Evolutionary conservation across 37 sponge, comb jelly and placozoan genomes (phyloP).

Genomic region (Amphimedon queenslandica): DNA sequence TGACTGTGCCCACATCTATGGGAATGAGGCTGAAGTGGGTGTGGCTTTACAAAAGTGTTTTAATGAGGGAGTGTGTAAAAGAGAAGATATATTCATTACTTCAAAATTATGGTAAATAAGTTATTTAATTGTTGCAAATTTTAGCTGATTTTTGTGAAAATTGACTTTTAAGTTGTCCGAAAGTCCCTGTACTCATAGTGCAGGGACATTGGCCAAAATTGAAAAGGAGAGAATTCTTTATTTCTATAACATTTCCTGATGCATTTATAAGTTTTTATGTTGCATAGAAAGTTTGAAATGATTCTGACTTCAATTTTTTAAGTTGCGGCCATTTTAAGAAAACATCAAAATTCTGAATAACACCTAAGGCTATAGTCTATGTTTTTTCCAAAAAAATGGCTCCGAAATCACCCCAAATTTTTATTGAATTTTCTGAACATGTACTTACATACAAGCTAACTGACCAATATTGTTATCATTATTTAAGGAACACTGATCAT

Average conservation of each 20-base stretch:
- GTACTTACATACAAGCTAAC: neutral
- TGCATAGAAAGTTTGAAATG: neutral
- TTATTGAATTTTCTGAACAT: no score
- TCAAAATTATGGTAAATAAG: conserved; percentile 85
- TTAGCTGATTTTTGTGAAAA: neutral
- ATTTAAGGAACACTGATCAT: conserved; percentile 45
- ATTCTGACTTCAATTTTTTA: no score
- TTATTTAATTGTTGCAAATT: no score
- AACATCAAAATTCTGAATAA: no score
- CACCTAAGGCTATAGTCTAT: no score
- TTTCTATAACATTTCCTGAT: no score
- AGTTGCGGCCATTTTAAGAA: no score
- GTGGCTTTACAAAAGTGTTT: conserved; percentile 75
- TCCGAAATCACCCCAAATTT: no score
- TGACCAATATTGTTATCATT: neutral
- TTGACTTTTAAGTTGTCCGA: neutral
- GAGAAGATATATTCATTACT: conserved; percentile 86
- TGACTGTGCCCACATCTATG: conserved; percentile 90
- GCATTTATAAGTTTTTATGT: neutral
- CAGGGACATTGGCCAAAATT: neutral
- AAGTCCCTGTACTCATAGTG: neutral
- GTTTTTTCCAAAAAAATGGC: no score
- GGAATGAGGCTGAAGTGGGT: conserved; percentile 86
- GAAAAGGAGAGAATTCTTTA: no score
- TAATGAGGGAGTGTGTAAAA: conserved; percentile 72